Conservation (phyloP, 2,888 invertebrate species). For the Zaprionus bogoriensis region DNA sequence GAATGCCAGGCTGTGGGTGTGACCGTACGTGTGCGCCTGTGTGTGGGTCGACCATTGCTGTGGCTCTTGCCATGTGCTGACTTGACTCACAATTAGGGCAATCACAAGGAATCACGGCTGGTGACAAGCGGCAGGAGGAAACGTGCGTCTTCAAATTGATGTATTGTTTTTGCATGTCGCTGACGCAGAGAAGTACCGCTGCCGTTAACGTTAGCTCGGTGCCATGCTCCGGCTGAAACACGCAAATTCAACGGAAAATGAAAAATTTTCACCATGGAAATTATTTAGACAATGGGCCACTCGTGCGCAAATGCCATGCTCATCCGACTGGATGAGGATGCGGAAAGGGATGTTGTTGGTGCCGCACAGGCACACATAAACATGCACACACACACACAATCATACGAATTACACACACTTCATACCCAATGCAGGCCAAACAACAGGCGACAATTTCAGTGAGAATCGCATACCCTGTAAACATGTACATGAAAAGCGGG, state of each 20-base stretch:
- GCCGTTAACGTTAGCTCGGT: neutral
- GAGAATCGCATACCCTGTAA: conserved; percentile 36
- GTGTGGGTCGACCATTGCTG: conserved; percentile 4
- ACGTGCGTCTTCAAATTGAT: conserved; percentile 64
- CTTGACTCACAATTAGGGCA: conserved; percentile 68
- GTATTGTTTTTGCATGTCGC: conserved; percentile 60
- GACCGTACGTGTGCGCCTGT: conserved; percentile 1
- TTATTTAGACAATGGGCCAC: conserved; percentile 74
- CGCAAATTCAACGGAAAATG: conserved; percentile 57
- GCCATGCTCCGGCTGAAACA: conserved; percentile 22
- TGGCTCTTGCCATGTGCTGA: conserved; percentile 29
- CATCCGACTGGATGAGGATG: conserved; percentile 20
- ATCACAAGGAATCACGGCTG: conserved; percentile 54
- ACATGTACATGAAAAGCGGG: neutral
- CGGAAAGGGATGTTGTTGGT: conserved; percentile 19
- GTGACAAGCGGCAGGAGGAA: conserved; percentile 35
- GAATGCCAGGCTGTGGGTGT: conserved; percentile 3
- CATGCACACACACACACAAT: neutral
- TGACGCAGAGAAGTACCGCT: neutral
- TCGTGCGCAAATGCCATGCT: conserved; percentile 68
- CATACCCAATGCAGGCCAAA: conserved; percentile 23
- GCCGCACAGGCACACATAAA: conserved; percentile 19
- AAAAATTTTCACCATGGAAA: conserved; percentile 63
- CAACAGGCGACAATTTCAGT: conserved; percentile 61
- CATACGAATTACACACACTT: conserved; percentile 6